Base-by-base conservation (phyloP, 2,113 vertebrate species). In the Rhea americana region DNA sequence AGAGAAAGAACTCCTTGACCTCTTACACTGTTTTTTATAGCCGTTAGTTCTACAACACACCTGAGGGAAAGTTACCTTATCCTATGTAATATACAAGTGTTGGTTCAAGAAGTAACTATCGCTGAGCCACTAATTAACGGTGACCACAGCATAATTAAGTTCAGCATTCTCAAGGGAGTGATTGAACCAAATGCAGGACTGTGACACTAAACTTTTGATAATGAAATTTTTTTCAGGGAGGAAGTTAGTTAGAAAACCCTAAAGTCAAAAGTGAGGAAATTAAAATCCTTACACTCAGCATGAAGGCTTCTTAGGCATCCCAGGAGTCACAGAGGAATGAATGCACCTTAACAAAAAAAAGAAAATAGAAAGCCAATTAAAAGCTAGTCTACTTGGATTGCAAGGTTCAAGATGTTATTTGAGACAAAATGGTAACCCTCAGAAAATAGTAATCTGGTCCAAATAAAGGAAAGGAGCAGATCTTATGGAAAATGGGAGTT, bases 231-330 rank as follows among this genome's bases (percentile, higher is more conserved):
- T 94, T 96, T 90, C 43, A 82, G 78, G 81, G n/a, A 37, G 6
- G 68, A 87, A 91, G 77, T 96, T 94, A 79, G 93, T 94, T 93
- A 87, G 84, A 90, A 95, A 93, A 25, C 26, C 68, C 87, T 91
- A 21, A 86, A 96, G 90, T 90, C 79, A 91, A 93, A 96, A 88
- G 87, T 94, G 90, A 96, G 96, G 96, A 96, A 96, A 96, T 96
- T 96, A 96, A 96, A 96, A 93, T 95, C 86, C 91, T 94, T 93
- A 51, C 90, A 76, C 96, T 89, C 96, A 96, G 96, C 96, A 96
- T 96, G 96, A 58, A 94, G 50, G 88, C 95, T 96, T 95, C 94
- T 95, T 88, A 93, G 73, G 95, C 70, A 92, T 96, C 96, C 94
- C 96, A 96, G 67, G 96, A 95, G 94, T 91, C 90, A 82, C 35